Evolutionary conservation across 2,888 invertebrate species (phyloP).

Genomic region (Apodemia zela): DNA sequence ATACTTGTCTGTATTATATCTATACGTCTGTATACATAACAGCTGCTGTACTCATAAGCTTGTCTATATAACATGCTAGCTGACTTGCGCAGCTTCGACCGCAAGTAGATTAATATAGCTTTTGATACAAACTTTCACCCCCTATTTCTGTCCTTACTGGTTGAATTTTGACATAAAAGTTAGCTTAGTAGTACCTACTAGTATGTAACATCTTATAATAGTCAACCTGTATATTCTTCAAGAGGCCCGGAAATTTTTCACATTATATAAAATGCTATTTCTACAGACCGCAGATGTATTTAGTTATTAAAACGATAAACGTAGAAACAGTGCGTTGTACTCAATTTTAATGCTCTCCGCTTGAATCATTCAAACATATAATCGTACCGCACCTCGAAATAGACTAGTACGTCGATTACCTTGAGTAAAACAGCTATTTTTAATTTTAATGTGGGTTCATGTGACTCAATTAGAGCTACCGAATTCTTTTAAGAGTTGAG

Average conservation of each 20-base stretch:
- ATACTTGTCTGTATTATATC: conserved; percentile 6
- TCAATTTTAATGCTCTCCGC: not conserved
- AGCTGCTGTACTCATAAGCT: not conserved
- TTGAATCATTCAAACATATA: not conserved
- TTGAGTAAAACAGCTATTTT: conserved; percentile 38
- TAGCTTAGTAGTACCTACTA: too few species aligned
- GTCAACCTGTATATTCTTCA: too few species aligned
- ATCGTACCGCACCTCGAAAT: conserved; percentile 28
- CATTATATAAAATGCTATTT: too few species aligned
- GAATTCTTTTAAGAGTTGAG: conserved; percentile 3
- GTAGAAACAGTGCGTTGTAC: conserved; percentile 3
- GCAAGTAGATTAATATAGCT: too few species aligned
- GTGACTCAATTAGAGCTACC: conserved; percentile 27
- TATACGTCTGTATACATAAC: not conserved
- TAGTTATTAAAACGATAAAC: not conserved
- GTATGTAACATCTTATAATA: too few species aligned
- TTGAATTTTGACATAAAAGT: too few species aligned
- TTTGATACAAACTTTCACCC: too few species aligned
- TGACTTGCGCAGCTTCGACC: too few species aligned
- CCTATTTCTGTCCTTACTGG: too few species aligned
- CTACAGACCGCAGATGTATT: not conserved
- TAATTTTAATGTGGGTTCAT: conserved; percentile 34
- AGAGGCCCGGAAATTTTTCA: too few species aligned
- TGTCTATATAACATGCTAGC: not conserved
- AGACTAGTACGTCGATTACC: conserved; percentile 35